phyloP scores from a whole-genome alignment of 2,888 invertebrate species.

The Ptychoptera contaminata region DNA sequence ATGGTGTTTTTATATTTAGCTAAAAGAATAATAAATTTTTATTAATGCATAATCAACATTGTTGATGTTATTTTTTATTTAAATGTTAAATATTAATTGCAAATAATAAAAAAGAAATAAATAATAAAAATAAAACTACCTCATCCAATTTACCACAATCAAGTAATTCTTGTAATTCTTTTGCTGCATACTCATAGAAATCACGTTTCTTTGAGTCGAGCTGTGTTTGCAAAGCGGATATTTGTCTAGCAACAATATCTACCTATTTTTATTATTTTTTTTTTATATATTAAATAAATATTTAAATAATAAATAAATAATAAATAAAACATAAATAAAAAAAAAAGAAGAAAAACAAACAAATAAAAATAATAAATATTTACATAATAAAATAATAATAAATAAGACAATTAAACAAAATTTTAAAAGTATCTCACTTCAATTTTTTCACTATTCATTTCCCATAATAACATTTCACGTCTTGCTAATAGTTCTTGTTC shows the following conservation, averaged over 20 bases:
- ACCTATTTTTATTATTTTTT: conserved; percentile 33
- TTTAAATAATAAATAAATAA: conserved; percentile 25
- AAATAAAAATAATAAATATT: conserved; percentile 17
- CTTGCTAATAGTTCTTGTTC: conserved; percentile 32
- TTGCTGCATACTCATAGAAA: conserved; percentile 35
- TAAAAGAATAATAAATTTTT: conserved; percentile 14
- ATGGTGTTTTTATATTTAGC: conserved; percentile 34
- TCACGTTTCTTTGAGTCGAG: conserved; percentile 37
- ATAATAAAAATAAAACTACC: conserved; percentile 26
- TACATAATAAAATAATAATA: conserved; percentile 15
- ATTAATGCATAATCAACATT: background rate
- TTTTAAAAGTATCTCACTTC: conserved; percentile 20
- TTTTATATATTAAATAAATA: conserved; percentile 19
- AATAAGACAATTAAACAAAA: conserved; percentile 11
- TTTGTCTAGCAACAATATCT: conserved; percentile 46
- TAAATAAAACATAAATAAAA: conserved; percentile 20
- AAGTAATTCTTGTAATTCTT: conserved; percentile 35
- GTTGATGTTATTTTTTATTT: background rate
- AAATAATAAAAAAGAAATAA: conserved; percentile 7
- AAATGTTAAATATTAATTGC: conserved; percentile 5
- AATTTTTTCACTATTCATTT: conserved; percentile 30
- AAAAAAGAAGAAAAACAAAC: conserved; percentile 18
- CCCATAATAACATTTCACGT: conserved; percentile 30
- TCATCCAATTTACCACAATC: conserved; percentile 36
- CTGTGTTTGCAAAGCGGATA: conserved; percentile 38